Evolutionary conservation across 2,113 vertebrate species (phyloP).

Genomic region (Poecilia latipinna): DNA sequence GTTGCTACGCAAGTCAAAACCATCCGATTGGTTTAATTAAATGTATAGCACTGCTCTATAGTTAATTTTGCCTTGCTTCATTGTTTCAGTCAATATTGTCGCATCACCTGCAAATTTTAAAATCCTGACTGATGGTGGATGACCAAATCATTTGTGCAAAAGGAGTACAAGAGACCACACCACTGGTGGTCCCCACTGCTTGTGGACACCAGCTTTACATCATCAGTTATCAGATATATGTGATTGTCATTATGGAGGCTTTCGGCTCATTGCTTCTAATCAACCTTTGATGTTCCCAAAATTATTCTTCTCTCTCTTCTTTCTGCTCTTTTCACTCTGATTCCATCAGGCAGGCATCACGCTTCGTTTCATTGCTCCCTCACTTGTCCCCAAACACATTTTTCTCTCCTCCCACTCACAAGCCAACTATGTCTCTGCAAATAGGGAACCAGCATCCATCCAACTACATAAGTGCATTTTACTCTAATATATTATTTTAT

Average conservation of each 20-base stretch:
- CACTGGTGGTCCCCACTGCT: background rate
- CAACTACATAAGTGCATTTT: slow-evolving; percentile 28
- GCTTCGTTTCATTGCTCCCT: slow-evolving; percentile 1
- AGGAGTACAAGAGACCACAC: background rate
- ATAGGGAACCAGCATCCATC: slow-evolving; percentile 2
- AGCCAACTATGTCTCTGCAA: slow-evolving; percentile 2
- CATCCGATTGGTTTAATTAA: background rate
- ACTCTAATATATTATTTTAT: slow-evolving; percentile 29
- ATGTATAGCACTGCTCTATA: background rate
- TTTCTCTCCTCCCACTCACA: slow-evolving; percentile 20
- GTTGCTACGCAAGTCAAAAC: background rate
- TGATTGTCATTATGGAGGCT: slow-evolving; percentile 2
- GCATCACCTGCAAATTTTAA: background rate
- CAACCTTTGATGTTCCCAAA: background rate
- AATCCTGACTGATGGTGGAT: background rate
- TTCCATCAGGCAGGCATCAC: slow-evolving; percentile 1
- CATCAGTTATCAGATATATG: background rate
- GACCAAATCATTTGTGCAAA: background rate
- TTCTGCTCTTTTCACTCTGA: background rate
- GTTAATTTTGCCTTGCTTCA: background rate
- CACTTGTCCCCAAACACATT: slow-evolving; percentile 22
- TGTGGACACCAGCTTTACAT: background rate
- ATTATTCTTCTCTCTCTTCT: background rate
- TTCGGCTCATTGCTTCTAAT: slow-evolving; percentile 9
- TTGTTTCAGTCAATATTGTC: background rate